Evolutionary conservation across 2,797 vertebrate species (phyloP).

Genomic region (Manis javanica): DNA sequence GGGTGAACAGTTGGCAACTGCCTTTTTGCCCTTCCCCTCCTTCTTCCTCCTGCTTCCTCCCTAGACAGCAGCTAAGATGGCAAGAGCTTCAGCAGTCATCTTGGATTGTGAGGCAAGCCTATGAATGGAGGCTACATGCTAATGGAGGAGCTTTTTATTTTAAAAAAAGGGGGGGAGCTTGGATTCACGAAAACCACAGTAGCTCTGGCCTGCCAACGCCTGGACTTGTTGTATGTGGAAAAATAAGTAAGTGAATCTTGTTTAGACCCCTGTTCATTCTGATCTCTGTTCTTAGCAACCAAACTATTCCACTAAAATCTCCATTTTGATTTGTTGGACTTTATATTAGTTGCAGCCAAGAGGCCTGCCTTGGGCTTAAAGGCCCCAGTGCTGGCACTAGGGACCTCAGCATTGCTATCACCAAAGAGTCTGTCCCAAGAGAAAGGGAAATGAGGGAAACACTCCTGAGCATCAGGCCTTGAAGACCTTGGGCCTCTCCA

Average conservation of each 20-base stretch:
- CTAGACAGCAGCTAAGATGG: not conserved
- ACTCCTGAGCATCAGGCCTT: not conserved
- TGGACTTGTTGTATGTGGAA: not conserved
- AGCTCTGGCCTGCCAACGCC: not conserved
- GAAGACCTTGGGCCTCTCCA: not conserved
- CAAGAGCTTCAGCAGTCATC: conserved; percentile 37
- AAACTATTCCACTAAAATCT: not conserved
- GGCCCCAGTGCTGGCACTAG: not conserved
- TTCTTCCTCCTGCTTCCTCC: not conserved
- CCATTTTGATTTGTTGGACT: not conserved
- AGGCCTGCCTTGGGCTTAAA: not conserved
- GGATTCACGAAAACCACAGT: not conserved
- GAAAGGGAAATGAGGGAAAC: not conserved
- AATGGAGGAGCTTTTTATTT: not conserved
- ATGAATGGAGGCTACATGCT: not conserved
- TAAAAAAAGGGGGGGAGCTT: not conserved
- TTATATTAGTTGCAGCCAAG: not conserved
- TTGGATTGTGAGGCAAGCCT: not conserved
- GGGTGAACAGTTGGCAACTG: not conserved
- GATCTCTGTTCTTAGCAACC: not conserved
- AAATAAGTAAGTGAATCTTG: not conserved
- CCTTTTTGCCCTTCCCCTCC: not conserved
- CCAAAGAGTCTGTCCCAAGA: not conserved
- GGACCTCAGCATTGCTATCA: not conserved
- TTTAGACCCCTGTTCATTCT: not conserved